Evolutionary conservation across 2,888 invertebrate genomes (phyloP), one percentile per base, ranked within the genome.

Genomic region (Drosophila mettleri): DNA sequence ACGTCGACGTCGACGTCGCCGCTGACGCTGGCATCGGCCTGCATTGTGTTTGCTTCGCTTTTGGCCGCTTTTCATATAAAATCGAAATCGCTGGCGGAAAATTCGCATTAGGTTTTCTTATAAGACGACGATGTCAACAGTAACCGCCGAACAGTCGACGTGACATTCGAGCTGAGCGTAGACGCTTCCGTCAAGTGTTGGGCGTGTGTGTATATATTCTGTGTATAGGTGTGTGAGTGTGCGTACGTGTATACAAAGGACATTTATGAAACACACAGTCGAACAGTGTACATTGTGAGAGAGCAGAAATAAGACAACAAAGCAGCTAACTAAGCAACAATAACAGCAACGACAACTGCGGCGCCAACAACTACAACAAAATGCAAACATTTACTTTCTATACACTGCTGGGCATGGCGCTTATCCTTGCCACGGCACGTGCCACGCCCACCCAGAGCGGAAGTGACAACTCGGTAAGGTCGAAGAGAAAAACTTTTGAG

Each of bases 61-160:
- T 86, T 64, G 70, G 77, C 59, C 70, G 75, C 66, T 75, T 88
- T 91, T 90, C 88, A 91, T 92, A 92, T 92, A 92, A 91, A 91
- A 91, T 89, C 89, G 86, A 89, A 91, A 89, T 80, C 88, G 78
- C 73, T 78, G 80, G 80, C 86, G 87, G 88, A 89, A 90, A 91
- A 84, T 77, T 89, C 88, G 90, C 92, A 92, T 91, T 92, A 90
- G 89, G 90, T 90, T 89, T 91, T 91, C 89, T 78, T 88, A 88
- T 90, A 90, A 89, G 91, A 89, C 84, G 87, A 91, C 90, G 91
- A 91, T 90, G 90, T 90, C 91, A 89, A 81, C 86, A 73, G 78
- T 82, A 77, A 78, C 79, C 69, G 71, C 59, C 69, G 82, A 74
- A 64, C 70, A 72, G 78, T 78, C 64, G 68, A 69, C 66, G 77